phyloP scores from a whole-genome alignment of 2,797 vertebrate genomes.

The Novumbra hubbsi region DNA sequence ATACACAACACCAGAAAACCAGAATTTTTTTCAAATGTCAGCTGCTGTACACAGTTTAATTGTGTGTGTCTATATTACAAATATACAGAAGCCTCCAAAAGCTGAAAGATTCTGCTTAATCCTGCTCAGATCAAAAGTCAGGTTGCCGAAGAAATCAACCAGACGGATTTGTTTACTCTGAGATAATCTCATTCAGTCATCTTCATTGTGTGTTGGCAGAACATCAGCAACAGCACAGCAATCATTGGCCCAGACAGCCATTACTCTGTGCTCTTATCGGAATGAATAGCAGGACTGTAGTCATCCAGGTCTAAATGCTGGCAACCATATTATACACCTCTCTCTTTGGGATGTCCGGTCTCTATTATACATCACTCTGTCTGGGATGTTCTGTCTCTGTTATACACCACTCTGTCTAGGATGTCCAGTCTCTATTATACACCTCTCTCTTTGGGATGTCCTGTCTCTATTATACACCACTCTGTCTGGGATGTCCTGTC shows the following conservation, averaged over 20 bases:
- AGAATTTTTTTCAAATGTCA: slow-evolving; percentile 44
- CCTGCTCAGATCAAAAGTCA: not conserved
- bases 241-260: slow-evolving; percentile 43
- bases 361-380: not conserved
- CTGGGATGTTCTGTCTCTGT: not conserved
- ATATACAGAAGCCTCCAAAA: slow-evolving; percentile 10
- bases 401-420: not conserved
- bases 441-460: not conserved
- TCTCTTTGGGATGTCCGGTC: not conserved
- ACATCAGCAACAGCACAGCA: slow-evolving; percentile 56
- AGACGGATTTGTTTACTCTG: slow-evolving; percentile 65
- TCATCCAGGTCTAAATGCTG: not conserved
- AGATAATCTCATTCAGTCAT: slow-evolving; percentile 66
- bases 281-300: slow-evolving; percentile 49
- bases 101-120: not conserved
- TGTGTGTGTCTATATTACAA: slow-evolving; percentile 30
- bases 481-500: not conserved
- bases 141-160: not conserved
- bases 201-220: slow-evolving; percentile 70
- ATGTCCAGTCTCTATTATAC: too few species aligned
- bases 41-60: slow-evolving; percentile 29
- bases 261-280: slow-evolving; percentile 59
- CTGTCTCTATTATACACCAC: not conserved
- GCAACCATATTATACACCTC: not conserved
- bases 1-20: slow-evolving; percentile 33